Evolutionary conservation across 2,888 invertebrate genomes (phyloP).

Genomic region (Ferdinandea cuprea): DNA sequence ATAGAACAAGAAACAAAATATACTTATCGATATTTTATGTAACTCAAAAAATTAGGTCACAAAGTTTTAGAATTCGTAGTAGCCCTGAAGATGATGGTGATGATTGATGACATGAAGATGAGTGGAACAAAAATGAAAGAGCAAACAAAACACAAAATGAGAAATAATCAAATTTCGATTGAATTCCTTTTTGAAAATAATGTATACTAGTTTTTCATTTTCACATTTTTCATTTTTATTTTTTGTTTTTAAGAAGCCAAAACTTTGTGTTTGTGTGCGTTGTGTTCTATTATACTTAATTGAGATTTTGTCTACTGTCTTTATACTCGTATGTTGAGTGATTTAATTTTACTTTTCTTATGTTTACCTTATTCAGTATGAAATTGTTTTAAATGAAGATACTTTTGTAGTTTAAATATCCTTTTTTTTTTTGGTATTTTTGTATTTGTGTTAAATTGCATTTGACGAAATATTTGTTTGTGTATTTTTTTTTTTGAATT

Average conservation of each 20-base stretch:
- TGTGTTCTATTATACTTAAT: slow-evolving; percentile 7
- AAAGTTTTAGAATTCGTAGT: slow-evolving; percentile 20
- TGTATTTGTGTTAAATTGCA: neutral
- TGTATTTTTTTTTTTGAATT: too few relatives aligned
- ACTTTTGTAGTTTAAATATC: neutral
- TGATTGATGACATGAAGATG: slow-evolving; percentile 52
- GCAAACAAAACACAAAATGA: slow-evolving; percentile 4
- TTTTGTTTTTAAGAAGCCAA: neutral
- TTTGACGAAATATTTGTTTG: too few relatives aligned
- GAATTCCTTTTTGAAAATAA: slow-evolving; percentile 67
- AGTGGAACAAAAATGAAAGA: slow-evolving; percentile 38
- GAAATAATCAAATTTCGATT: slow-evolving; percentile 72
- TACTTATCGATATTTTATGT: neutral
- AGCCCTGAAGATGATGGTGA: slow-evolving; percentile 49
- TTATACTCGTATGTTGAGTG: neutral
- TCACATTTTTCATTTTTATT: slow-evolving; percentile 8
- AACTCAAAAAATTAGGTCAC: slow-evolving; percentile 27
- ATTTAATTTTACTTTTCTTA: neutral
- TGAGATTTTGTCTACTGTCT: slow-evolving; percentile 3
- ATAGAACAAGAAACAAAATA: slow-evolving; percentile 20
- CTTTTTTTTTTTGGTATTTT: neutral
- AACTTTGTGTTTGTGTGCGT: neutral
- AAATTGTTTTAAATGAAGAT: neutral
- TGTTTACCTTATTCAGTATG: slow-evolving; percentile 3
- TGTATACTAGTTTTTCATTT: slow-evolving; percentile 18